Base-by-base conservation (phyloP, 2,113 vertebrate genomes). In the Odocoileus hemionus region DNA sequence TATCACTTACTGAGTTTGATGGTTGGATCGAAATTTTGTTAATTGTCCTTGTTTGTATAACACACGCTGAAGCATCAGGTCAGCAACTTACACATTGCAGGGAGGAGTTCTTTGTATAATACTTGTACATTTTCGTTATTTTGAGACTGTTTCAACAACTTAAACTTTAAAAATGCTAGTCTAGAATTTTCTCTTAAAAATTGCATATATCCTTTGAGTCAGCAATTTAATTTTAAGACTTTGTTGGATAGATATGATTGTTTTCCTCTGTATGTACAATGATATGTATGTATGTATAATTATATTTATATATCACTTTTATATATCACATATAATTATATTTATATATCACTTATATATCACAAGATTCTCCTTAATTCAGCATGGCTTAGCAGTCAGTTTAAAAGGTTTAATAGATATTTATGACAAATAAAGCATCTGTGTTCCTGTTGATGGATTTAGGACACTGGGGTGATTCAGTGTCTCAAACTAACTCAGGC, bases 1-100 rank as follows among this genome's bases (percentile, higher is more conserved):
- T 16, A 15, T 16, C 28, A 7, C 13, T 58, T 25, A 15, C 45
- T 0, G 2, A 28, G 28, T 50, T 16, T 67, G 57, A 6, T 1
- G 12, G 21, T 11, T 13, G 3, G 33, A 45, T 6, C 39, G 43
- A 14, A 12, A 23, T 61, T 80, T 64, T 36, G 7, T 7, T 7
- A 10, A 15, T 7, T 6, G 25, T 14, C n/a, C 39, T 52, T 36
- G 17, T 91, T 47, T 23, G 4, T 36, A 6, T 19, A 50, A 50
- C 25, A 43, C 9, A 26, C 17, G 4, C 64, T 11, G 4, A 60
- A 23, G 4, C 55, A 13, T 10, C 82, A 4, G 0, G 26, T 12
- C 87, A 39, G 3, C 70, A 86, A 10, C 25, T 39, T 11, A 52
- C 45, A 11, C 28, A 3, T 3, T 26, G 23, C 28, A 7, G 43